These are phyloP conservation scores for Pocillopora damicornis DNA, from an alignment of 64 coral and sea anemone species.

Conservation along the genomic window DNA sequence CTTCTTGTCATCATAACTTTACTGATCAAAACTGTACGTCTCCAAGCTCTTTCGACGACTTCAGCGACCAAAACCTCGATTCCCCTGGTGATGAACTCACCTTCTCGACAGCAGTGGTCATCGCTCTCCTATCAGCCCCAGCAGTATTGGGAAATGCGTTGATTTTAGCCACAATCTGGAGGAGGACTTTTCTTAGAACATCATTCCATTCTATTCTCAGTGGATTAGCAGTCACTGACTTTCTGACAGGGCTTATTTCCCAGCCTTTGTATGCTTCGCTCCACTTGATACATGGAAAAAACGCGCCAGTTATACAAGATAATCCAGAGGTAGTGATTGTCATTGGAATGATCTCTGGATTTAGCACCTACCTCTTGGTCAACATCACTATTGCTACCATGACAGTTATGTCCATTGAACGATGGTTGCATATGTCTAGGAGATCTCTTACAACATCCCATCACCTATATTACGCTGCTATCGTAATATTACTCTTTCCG, in stretches of 20 bases:
- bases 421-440: slow-evolving; percentile 17
- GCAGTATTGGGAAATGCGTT: slow-evolving; percentile 22
- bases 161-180: slow-evolving; percentile 20
- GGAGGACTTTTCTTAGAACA: background rate
- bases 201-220: background rate
- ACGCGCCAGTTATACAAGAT: too few species aligned
- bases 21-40: background rate
- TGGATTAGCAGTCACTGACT: background rate
- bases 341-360: background rate
- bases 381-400: background rate
- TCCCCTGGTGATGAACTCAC: too few species aligned
- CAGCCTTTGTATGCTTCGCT: background rate
- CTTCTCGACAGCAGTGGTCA: background rate
- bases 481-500: background rate
- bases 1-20: background rate
- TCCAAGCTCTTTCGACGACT: too few species aligned
- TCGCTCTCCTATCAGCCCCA: background rate
- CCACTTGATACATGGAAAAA: too few species aligned
- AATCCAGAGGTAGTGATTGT: background rate
- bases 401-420: slow-evolving; percentile 17
- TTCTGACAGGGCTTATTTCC: background rate
- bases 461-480: background rate
- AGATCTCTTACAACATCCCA: background rate
- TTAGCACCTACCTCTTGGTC: background rate
- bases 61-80: too few species aligned